phyloP scores from a whole-genome alignment of 2,888 invertebrate species.

The Himalopsyche japonica region DNA sequence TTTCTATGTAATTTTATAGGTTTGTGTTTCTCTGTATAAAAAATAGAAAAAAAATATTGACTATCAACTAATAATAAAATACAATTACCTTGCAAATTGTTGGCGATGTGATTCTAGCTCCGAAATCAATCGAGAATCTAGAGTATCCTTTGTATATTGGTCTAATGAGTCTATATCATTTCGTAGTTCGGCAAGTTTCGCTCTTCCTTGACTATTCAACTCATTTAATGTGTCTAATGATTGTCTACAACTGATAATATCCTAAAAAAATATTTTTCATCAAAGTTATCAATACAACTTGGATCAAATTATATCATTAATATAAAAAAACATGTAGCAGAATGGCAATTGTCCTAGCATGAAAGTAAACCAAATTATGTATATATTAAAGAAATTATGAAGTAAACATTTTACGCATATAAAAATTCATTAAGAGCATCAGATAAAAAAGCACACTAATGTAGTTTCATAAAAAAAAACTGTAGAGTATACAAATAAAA shows the following conservation, averaged over 20 bases:
- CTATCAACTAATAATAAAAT: too few species aligned
- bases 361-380: too few species aligned
- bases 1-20: too few species aligned
- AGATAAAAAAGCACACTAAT: too few species aligned
- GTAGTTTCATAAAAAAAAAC: too few species aligned
- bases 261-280: conserved; percentile 56
- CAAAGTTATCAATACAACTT: conserved; percentile 20
- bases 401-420: too few species aligned
- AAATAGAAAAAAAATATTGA: too few species aligned
- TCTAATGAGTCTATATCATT: conserved; percentile 73
- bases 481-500: too few species aligned
- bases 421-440: too few species aligned
- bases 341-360: too few species aligned
- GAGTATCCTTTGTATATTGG: conserved; percentile 67
- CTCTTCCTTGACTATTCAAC: conserved; percentile 75
- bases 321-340: not conserved
- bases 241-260: conserved; percentile 74
- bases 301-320: not conserved
- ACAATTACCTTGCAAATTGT: conserved; percentile 63
- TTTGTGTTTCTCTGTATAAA: too few species aligned
- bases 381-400: too few species aligned
- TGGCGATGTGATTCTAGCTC: conserved; percentile 72
- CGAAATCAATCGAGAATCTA: conserved; percentile 62
- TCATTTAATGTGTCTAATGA: conserved; percentile 71
- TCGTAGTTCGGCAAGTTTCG: conserved; percentile 67